Evolutionary conservation across 2,888 invertebrate species (phyloP).

Genomic region (Andrena flavipes): DNA sequence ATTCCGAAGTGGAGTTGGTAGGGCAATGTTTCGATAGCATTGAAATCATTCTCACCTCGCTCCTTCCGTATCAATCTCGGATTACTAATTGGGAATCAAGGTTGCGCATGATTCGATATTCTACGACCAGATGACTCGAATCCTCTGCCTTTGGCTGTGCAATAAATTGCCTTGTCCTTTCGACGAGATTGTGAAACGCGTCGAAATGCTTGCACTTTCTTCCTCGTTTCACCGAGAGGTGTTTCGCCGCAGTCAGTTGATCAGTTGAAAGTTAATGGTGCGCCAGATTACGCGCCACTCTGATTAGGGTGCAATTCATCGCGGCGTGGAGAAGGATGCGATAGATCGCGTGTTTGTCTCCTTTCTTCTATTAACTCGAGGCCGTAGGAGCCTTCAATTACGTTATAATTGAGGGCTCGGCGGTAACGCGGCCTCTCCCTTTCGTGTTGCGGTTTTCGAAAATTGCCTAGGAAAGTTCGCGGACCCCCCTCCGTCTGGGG

Average conservation of each 20-base stretch:
- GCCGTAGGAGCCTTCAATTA: constrained; percentile 59
- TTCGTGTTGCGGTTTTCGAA: constrained; percentile 51
- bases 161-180: background rate
- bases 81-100: too few species aligned
- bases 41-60: background rate
- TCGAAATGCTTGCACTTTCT: constrained; percentile 18
- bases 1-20: background rate
- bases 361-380: constrained; percentile 62
- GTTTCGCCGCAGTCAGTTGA: constrained; percentile 35
- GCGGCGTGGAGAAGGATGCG: constrained; percentile 20
- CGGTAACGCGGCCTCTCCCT: constrained; percentile 31
- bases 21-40: background rate
- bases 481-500: constrained; percentile 40
- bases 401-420: constrained; percentile 60
- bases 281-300: constrained; percentile 29
- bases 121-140: background rate
- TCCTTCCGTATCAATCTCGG: too few species aligned
- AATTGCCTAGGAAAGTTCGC: constrained; percentile 62
- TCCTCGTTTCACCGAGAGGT: constrained; percentile 21
- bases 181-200: background rate
- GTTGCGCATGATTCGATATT: too few species aligned
- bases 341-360: constrained; percentile 63
- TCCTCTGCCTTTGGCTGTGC: background rate
- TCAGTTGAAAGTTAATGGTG: constrained; percentile 45
- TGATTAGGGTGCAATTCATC: constrained; percentile 49